Evolutionary conservation across 2,113 vertebrate genomes (phyloP).

Genomic region (Hydropotes inermis): DNA sequence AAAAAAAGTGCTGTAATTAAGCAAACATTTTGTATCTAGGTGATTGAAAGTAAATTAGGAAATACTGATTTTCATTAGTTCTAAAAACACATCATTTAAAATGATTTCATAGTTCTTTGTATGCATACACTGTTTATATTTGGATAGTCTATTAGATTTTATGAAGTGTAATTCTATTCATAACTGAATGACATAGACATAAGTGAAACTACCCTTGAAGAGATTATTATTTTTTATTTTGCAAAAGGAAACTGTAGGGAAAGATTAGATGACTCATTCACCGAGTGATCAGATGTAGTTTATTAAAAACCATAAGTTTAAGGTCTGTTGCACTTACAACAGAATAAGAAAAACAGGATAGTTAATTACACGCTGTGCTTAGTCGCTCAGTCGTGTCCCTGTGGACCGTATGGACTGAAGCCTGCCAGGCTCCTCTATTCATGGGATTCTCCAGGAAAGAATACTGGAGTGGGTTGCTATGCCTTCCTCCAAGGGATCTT

Average conservation of each 20-base stretch:
- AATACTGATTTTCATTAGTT: neutral
- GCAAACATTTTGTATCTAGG: neutral
- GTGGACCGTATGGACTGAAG: neutral
- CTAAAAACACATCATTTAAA: neutral
- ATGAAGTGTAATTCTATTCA: neutral
- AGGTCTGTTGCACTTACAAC: neutral
- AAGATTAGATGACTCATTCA: neutral
- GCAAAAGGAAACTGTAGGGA: neutral
- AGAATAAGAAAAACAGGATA: neutral
- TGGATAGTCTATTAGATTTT: conserved; percentile 6
- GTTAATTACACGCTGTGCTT: neutral
- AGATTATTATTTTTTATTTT: neutral
- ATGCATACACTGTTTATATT: neutral
- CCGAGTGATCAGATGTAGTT: neutral
- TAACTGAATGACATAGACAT: neutral
- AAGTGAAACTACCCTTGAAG: neutral
- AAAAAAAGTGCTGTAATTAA: neutral
- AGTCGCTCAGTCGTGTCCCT: neutral
- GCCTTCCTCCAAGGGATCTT: neutral
- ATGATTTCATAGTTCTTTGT: neutral
- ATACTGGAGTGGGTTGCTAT: neutral
- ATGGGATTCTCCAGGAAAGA: neutral
- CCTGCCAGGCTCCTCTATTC: neutral
- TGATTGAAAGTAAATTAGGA: neutral
- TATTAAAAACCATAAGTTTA: neutral